phyloP scores from a whole-genome alignment of 2,113 vertebrate species.

The Sceloporus undulatus region DNA sequence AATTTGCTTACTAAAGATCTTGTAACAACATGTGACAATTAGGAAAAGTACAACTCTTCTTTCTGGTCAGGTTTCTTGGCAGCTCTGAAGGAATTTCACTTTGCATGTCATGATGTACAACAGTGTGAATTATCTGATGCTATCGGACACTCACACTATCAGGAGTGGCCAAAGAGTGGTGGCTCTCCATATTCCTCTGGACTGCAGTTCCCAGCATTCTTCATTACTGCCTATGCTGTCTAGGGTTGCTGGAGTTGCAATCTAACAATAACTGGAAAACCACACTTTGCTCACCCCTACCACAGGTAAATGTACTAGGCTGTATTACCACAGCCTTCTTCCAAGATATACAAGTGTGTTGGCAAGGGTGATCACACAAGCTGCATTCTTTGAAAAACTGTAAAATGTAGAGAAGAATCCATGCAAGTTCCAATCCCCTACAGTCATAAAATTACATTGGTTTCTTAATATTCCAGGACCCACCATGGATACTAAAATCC shows the following conservation, averaged over 20 bases:
- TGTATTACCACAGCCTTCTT: too few relatives aligned
- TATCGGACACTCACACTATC: neutral
- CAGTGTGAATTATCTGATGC: conserved; percentile 17
- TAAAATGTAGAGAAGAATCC: neutral
- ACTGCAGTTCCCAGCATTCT: too few relatives aligned
- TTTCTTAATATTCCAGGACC: neutral
- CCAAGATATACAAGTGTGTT: neutral
- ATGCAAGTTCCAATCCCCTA: neutral
- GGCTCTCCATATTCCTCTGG: too few relatives aligned
- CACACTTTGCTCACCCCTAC: too few relatives aligned
- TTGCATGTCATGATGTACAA: neutral
- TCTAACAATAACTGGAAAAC: too few relatives aligned
- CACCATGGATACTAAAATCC: too few relatives aligned
- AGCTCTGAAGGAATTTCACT: neutral
- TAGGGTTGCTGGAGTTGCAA: too few relatives aligned
- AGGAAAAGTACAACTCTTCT: neutral
- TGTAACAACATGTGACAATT: neutral
- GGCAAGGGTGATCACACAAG: neutral
- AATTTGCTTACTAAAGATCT: neutral
- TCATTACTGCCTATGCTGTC: too few relatives aligned
- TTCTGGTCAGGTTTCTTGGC: neutral
- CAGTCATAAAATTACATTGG: neutral
- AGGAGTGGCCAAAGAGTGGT: neutral
- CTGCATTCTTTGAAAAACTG: neutral
- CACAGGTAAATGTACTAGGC: too few relatives aligned